Evolutionary conservation across 2,888 invertebrate species (phyloP).

Genomic region (Acheta domesticus): DNA sequence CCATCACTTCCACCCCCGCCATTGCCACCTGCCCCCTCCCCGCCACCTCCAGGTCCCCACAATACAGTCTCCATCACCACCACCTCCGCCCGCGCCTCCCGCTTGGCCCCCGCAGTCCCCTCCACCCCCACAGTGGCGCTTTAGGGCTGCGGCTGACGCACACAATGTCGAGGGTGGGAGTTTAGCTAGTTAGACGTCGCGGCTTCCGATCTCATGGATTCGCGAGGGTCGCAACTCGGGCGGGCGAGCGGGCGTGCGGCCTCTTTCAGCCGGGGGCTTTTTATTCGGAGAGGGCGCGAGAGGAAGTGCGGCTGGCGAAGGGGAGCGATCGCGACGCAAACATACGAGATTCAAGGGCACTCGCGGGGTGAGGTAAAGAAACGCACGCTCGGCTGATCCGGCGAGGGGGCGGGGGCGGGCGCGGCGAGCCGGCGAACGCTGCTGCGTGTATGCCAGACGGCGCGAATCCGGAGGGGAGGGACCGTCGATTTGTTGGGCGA

Average conservation of each 20-base stretch:
- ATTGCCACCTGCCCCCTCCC: too few species aligned
- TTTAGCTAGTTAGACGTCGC: not conserved
- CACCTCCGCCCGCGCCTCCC: too few species aligned
- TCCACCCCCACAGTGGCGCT: too few species aligned
- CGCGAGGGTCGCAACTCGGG: not conserved
- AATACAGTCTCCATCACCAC: too few species aligned
- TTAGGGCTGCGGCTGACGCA: not conserved
- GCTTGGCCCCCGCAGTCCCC: too few species aligned
- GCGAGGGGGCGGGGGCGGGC: not conserved
- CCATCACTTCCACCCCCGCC: too few species aligned
- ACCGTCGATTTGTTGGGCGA: too few species aligned
- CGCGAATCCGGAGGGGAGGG: too few species aligned
- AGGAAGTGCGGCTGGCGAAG: not conserved
- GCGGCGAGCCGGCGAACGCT: too few species aligned
- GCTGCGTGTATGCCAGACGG: too few species aligned
- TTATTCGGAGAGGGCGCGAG: not conserved
- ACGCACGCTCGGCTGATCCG: not conserved
- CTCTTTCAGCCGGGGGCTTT: not conserved
- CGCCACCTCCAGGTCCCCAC: too few species aligned
- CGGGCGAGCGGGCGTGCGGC: too few species aligned
- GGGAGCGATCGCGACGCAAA: not conserved
- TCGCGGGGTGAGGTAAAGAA: not conserved
- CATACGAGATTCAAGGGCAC: not conserved
- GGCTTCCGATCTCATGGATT: not conserved
- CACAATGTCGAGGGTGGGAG: not conserved